Base-by-base conservation (phyloP, 2,797 vertebrate genomes). In the Spinus pinus region DNA sequence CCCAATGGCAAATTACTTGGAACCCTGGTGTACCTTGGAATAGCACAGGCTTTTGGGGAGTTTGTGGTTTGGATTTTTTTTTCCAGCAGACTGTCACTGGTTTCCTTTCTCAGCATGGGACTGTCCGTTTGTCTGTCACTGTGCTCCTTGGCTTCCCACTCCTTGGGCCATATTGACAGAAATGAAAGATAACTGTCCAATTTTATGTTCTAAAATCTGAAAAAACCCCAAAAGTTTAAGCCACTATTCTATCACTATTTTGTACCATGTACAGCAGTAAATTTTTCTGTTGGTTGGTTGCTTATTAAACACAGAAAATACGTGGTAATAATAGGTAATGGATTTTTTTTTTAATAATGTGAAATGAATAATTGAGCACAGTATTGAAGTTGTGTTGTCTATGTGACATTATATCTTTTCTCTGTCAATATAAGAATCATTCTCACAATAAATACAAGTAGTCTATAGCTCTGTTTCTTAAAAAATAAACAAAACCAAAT, bases 31-130 rank as follows among this genome's bases (percentile, higher is more conserved):
- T 50, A 25, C 9, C 13, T 77, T 42, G 69, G 15, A 20, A n/a
- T 11, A 31, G 3, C 2, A 35, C 2, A 2, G 22, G 2, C 0
- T 44, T 64, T 69, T 18, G 27, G 7, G 20, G 21, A 53, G 4
- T 41, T 50, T 61, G 15, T 8, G 2, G 19, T 64, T 30, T 58
- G 10, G 8, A 7, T 23, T 14, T 14, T 42, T 67, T 62, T 33
- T 23, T 1, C 14, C 47, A 51, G 8, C 9, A 35, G 22, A 13
- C 10, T 8, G 22, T 56, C 27, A 11, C 10, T 49, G 19, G 4
- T 30, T 83, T 64, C 24, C 19, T 56, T 41, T 42, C 14, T 51
- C 10, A 42, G 0, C 4, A 12, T 5, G 21, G 25, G 12, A 25
- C 33, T 56, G 16, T 35, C 16, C 2, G 4, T 60, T 47, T 46